Base-by-base conservation (phyloP, 2,113 vertebrate species). In the Gambusia affinis region DNA sequence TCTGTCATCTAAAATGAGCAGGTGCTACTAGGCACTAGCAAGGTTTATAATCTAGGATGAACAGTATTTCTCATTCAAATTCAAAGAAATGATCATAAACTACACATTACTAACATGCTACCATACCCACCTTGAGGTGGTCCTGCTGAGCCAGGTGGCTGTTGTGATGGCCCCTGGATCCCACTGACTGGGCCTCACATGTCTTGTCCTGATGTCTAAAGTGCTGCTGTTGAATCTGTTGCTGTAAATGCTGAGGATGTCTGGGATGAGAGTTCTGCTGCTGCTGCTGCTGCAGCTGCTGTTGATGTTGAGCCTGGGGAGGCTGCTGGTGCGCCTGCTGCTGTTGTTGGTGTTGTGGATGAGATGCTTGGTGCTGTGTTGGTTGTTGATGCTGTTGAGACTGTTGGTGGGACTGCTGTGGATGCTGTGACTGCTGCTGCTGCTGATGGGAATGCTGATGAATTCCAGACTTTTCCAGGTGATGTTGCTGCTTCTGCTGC, bases 141-240 rank as follows among this genome's bases (percentile, higher is more conserved):
- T 95, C 86, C 94, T 96, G 95, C 88, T 96, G 93, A 80, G 29
- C 92, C 82, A 98, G 92, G 76, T 96, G 97, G 89, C 87, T 95
- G 61, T 88, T 92, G 77, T 97, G 97, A 80, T 94, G 96, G 79
- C 75, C 87, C 69, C 97, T 96, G 83, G 91, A 93, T 37, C 89
- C 91, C 0, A 91, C 85, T 54, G 94, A 88, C 78, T 96, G 95
- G 64, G 95, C 97, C 70, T 99, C 98, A 89, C 97, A 98, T 60
- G 92, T 95, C 92, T 99, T 99, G 64, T 99, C 97, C 69, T 96
- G 92, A 84, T 97, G 96, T 60, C 96, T 95, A 85, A 98, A 98
- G 86, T 97, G 97, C 82, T 97, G 95, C 75, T 96, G 93, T 73
- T 94, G 94, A 54, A 96, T 94, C 76, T 93, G 94, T 83, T 94